Conservation (phyloP, 1,140 invertebrate genomes). For the Drosophila melanogaster region Release_6_plus_ISO1_MT NT_033779.5:4156001-4156500, state of each 20-base stretch:
- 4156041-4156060: conserved; percentile 70
- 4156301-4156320: conserved; percentile 30
- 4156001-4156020: conserved; percentile 21
- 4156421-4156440: conserved; percentile 10
- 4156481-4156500: conserved; percentile 39
- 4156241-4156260: conserved; percentile 2
- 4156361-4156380: conserved; percentile 40
- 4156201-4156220: conserved; percentile 20
- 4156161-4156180: conserved; percentile 38
- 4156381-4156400: conserved; percentile 60
- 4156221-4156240: conserved; percentile 20
- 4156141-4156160: conserved; percentile 10
- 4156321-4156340: conserved; percentile 55
- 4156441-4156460: neutral
- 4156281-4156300: conserved; percentile 13
- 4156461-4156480: conserved; percentile 5
- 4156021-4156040: conserved; percentile 64
- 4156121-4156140: conserved; percentile 20
- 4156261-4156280: conserved; percentile 28
- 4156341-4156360: conserved; percentile 60
- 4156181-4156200: conserved; percentile 78
- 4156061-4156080: conserved; percentile 32
- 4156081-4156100: neutral
- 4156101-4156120: conserved; percentile 23
- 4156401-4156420: conserved; percentile 66